Percentiles rank a stretch among this genome's conserved stretches.
Conservation (phyloP, 2,797 vertebrate species). For the Poeciliopsis presidionis region DNA sequence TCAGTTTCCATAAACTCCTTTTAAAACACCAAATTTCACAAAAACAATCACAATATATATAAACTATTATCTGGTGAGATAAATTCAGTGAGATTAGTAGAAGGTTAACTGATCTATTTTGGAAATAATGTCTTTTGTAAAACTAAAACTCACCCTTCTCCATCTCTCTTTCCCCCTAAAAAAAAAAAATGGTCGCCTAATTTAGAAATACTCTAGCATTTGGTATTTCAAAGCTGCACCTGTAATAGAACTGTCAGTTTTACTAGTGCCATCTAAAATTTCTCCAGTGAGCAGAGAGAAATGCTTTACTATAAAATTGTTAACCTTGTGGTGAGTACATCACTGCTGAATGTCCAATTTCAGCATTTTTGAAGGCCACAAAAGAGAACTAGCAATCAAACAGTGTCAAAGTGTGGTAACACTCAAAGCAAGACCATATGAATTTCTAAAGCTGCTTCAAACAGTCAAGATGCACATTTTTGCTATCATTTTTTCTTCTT, state of each 20-base stretch:
- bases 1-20: constrained; percentile 20
- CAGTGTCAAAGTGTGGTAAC: background rate
- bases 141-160: background rate
- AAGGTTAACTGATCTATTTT: background rate
- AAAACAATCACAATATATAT: background rate
- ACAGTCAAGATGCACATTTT: background rate
- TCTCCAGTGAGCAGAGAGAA: constrained; percentile 5
- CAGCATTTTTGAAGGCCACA: background rate
- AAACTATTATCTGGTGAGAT: background rate
- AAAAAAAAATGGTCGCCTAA: background rate
- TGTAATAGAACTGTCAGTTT: constrained; percentile 9
- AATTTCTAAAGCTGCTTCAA: background rate
- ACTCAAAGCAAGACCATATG: background rate
- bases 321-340: constrained; percentile 20
- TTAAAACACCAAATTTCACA: constrained; percentile 10
- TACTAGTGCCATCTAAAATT: constrained; percentile 12
- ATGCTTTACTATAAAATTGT: constrained; percentile 24
- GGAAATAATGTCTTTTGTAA: background rate
- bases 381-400: background rate
- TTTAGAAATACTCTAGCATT: background rate
- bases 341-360: background rate
- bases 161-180: background rate
- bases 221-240: background rate
- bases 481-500: background rate
- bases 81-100: background rate